Evolutionary conservation across 2,888 invertebrate genomes (phyloP).

Genomic region (Standfussiana lucernea): DNA sequence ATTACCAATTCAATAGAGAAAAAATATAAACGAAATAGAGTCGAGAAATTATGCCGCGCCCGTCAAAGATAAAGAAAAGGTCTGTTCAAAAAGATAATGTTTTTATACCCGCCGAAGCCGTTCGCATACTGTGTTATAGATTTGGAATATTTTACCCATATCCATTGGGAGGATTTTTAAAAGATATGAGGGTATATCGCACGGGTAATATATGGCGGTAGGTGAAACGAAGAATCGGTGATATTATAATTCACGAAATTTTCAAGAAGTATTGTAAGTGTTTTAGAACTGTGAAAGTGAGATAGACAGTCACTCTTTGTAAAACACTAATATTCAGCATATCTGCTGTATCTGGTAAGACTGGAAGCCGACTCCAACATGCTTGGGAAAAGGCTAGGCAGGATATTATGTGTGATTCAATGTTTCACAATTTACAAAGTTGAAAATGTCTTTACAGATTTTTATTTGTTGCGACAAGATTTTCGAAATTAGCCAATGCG

Average conservation of each 20-base stretch:
- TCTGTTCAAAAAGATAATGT: conserved; percentile 69
- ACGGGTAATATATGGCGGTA: conserved; percentile 18
- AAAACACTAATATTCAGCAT: background rate
- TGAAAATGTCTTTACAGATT: background rate
- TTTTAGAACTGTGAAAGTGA: background rate
- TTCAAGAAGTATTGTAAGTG: background rate
- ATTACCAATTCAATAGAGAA: conserved; percentile 70
- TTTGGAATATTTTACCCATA: conserved; percentile 64
- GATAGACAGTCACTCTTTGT: background rate
- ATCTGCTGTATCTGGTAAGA: too few relatives aligned
- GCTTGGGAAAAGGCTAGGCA: too few relatives aligned
- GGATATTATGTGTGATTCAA: too few relatives aligned
- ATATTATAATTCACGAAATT: conserved; percentile 14
- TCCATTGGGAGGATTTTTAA: conserved; percentile 49
- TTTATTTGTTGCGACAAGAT: too few relatives aligned
- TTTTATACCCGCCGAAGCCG: conserved; percentile 51
- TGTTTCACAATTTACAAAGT: background rate
- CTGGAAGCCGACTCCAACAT: too few relatives aligned
- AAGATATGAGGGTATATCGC: conserved; percentile 37
- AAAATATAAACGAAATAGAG: conserved; percentile 72
- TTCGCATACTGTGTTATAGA: conserved; percentile 59
- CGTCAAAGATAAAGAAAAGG: conserved; percentile 68
- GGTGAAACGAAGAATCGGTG: conserved; percentile 6
- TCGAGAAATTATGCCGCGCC: conserved; percentile 62
- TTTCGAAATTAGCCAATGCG: too few relatives aligned